A percentile compares a stretch with the other conserved stretches of the same genome.
These are phyloP conservation scores for Pollenia amentaria DNA, from an alignment of 2,888 invertebrate genomes.

Conservation along the genomic window DNA sequence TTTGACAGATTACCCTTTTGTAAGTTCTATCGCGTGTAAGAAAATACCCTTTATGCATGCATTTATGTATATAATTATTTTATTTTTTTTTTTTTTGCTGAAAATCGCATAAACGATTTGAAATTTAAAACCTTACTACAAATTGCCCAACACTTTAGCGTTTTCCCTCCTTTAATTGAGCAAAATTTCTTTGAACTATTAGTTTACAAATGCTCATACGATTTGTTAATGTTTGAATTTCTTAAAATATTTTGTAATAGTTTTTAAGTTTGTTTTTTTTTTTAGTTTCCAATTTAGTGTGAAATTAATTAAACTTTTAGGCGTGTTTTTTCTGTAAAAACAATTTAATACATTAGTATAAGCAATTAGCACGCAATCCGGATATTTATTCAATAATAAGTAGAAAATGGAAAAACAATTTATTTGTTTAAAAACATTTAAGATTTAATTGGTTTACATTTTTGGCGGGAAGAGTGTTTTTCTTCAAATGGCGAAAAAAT, in stretches of 20 bases:
- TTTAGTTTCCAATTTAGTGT: slow-evolving; percentile 27
- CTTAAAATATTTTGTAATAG: slow-evolving; percentile 24
- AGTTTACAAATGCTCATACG: background rate
- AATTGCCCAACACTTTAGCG: background rate
- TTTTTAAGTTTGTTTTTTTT: background rate
- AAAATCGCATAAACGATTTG: slow-evolving; percentile 4
- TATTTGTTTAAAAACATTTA: slow-evolving; percentile 12
- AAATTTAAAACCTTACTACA: background rate
- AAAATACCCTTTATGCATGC: no score
- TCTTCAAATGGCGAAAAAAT: no score
- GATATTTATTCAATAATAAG: slow-evolving; percentile 43
- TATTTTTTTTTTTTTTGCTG: background rate
- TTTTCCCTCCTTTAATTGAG: background rate
- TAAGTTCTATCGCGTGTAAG: no score
- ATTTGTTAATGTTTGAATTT: background rate
- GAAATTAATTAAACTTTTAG: slow-evolving; percentile 53
- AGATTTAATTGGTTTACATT: background rate
- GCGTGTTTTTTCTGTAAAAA: slow-evolving; percentile 31
- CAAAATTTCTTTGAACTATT: slow-evolving; percentile 5
- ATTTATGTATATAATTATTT: no score
- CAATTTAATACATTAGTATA: slow-evolving; percentile 29
- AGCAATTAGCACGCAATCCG: slow-evolving; percentile 58
- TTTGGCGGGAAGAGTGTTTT: background rate
- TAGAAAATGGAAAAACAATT: slow-evolving; percentile 12
- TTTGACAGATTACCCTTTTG: no score